Evolutionary conservation across 1,140 invertebrate species (phyloP), one percentile per base, ranked within the genome.

Genomic region (Melipona quadrifasciata): DNA sequence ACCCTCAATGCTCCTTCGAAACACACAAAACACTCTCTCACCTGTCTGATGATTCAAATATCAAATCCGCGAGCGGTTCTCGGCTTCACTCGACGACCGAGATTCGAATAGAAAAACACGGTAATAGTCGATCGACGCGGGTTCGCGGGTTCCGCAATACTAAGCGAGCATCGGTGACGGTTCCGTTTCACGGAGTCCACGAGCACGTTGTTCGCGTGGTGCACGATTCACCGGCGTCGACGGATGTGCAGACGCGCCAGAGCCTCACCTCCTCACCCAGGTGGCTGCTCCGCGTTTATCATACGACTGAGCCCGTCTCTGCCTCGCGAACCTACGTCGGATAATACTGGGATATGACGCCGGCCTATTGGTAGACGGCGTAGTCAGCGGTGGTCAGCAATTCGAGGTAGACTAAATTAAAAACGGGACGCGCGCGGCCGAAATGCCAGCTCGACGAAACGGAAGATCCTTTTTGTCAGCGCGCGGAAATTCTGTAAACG

Each of bases 341-440:
- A 89, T 89, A 88, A 88, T 88, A 89, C 84, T 74, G 82, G 39
- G 77, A 81, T 82, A 81, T 81, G 84, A 89, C 87, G 88, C 84
- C 84, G 88, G 77, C 61, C 88, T 86, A 83, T 77, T 85, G 78
- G 86, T 31, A 86, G 87, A 82, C 78, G 67, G 81, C 65, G 81
- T 53, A 72, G 81, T 78, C 67, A 78, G 71, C 85, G 55, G 65
- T 86, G 74, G 70, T 87, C 89, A 86, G 82, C 85, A 74, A 87
- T 87, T 91, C 86, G 83, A 73, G 74, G 82, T 86, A 89, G 87
- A 91, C 86, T 87, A 86, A 92, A 91, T 92, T 91, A 92, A 92
- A 92, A 92, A 89, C 86, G 86, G 88, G 74, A 80, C 80, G 86
- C 81, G 78, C 80, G 80, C 83, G 75, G 71, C 24, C 58, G 65